phyloP scores from a whole-genome alignment of 2,888 invertebrate species.

The Heliconius charithonia region DNA sequence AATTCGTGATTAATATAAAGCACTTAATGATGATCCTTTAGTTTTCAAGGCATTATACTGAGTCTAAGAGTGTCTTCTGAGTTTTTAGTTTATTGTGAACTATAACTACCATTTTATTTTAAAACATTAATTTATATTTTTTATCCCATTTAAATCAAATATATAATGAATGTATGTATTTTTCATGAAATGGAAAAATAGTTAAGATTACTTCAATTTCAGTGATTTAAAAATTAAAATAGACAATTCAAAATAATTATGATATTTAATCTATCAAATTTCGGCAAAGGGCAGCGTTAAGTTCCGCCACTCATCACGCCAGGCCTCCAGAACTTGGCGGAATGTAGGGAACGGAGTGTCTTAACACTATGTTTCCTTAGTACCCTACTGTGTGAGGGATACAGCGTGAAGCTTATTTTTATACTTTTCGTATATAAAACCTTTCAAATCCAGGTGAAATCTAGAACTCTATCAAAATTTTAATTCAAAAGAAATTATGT shows the following conservation, averaged over 20 bases:
- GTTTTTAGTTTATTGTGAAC: neutral
- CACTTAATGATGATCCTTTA: conserved; percentile 37
- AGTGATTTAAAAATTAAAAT: neutral
- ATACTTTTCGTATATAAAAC: neutral
- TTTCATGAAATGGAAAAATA: neutral
- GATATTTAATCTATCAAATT: neutral
- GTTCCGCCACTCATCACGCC: too few species aligned
- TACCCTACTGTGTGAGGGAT: too few species aligned
- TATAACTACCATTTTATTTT: neutral
- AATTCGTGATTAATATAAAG: conserved; percentile 74
- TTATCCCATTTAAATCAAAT: neutral
- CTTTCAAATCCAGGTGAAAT: neutral
- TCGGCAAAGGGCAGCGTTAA: too few species aligned
- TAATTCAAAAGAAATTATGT: neutral
- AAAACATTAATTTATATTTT: neutral
- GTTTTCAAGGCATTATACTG: conserved; percentile 7
- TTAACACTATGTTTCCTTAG: too few species aligned
- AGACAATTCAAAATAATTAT: neutral
- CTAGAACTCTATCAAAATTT: neutral
- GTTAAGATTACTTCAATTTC: neutral
- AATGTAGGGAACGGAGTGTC: too few species aligned
- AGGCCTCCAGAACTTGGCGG: too few species aligned
- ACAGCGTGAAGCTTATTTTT: too few species aligned
- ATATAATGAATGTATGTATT: neutral
- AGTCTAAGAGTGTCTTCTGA: neutral